Evolutionary conservation across 2,797 vertebrate genomes (phyloP).

Genomic region (Siniperca obscura): DNA sequence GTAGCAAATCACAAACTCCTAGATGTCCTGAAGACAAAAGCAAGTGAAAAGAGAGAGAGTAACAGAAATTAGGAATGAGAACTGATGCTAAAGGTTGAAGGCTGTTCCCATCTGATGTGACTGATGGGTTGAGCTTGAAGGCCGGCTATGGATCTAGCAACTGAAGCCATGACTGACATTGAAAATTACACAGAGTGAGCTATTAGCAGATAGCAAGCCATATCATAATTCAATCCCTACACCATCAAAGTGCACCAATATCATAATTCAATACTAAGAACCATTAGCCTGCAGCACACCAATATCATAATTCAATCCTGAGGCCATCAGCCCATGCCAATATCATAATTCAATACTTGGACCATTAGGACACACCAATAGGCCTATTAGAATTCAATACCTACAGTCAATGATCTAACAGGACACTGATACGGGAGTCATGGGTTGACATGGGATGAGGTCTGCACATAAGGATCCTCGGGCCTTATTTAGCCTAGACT

Average conservation of each 20-base stretch:
- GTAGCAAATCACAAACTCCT: conserved; percentile 19
- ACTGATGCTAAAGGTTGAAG: conserved; percentile 64
- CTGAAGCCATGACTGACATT: conserved; percentile 77
- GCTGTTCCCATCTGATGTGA: conserved; percentile 58
- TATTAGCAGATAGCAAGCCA: conserved; percentile 82
- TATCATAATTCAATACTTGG: conserved; percentile 84
- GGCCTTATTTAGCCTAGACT: conserved; percentile 74
- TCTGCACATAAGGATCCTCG: conserved; percentile 57
- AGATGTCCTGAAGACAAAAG: conserved; percentile 14
- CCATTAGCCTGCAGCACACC: conserved; percentile 81
- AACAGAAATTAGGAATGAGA: conserved; percentile 46
- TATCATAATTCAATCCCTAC: conserved; percentile 85
- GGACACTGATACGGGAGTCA: conserved; percentile 79
- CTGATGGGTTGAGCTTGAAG: conserved; percentile 68
- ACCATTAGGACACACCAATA: conserved; percentile 82
- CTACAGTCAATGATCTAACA: conserved; percentile 82
- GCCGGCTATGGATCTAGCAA: conserved; percentile 77
- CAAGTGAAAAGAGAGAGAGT: conserved; percentile 24
- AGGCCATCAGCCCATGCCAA: conserved; percentile 78
- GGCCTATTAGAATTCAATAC: conserved; percentile 85
- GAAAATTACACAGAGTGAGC: conserved; percentile 81
- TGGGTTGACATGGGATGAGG: conserved; percentile 75
- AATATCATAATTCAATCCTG: conserved; percentile 84
- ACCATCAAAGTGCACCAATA: conserved; percentile 83
- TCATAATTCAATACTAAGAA: conserved; percentile 84